Base-by-base conservation (phyloP, 2,113 vertebrate genomes). In the Euleptes europaea region DNA sequence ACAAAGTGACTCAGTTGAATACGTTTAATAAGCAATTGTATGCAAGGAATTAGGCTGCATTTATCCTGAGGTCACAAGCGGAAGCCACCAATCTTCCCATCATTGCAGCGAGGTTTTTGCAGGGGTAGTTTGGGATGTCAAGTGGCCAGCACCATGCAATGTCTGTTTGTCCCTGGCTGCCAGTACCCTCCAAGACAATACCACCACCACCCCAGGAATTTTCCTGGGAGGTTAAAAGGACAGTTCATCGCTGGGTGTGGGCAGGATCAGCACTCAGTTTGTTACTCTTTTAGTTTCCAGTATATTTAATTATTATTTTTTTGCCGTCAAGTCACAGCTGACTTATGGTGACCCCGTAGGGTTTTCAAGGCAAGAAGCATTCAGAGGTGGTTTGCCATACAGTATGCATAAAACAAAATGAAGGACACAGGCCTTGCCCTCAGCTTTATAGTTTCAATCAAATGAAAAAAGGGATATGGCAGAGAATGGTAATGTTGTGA, bases 1-100 rank as follows among this genome's bases (percentile, higher is more conserved):
- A 71, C 9, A 78, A 88, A 83, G 31, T 70, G 13, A 1, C 5
- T 71, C 1, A 2, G 0, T 10, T 49, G 35, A 65, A 57, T 0
- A 6, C 73, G 51, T 69, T 38, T 9, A 35, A n/a, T n/a, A 73
- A 51, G 26, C 35, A 49, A 67, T 71, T 54, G 3, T 31, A 0
- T 19, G 31, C 57, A 69, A 60, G 17, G 76, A 9, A 63, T 57
- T 63, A 63, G 7, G 26, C 4, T 51, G 11, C 5, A 51, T 31
- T 75, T 44, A 74, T 15, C 42, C 47, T 28, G 42, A 44, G 31
- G 8, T 47, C 42, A 47, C 28, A 23, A n/a, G 42, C 47, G 35
- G 2, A n/a, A 54, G 21, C 38, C 14, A 65, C 11, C 26, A 28
- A 19, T 19, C 4, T 70, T 35, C 33, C 33, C 67, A 70, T 70